Evolutionary conservation across 1,140 invertebrate genomes (phyloP).

Genomic region (Hyposmocoma kahamanoa): DNA sequence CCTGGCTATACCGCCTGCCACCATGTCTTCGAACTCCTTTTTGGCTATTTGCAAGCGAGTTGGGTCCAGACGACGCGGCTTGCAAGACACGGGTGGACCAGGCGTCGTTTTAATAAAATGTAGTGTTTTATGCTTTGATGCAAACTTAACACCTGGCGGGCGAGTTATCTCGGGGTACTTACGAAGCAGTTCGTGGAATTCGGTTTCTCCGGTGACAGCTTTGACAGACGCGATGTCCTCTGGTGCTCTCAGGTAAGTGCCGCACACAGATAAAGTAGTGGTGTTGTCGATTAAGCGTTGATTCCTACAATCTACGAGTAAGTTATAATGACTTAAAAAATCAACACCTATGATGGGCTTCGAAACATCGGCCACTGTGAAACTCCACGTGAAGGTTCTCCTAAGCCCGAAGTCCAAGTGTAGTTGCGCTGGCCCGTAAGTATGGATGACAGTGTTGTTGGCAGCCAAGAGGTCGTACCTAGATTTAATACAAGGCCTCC

Average conservation of each 20-base stretch:
- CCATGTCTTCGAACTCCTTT: constrained; percentile 43
- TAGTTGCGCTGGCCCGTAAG: constrained; percentile 35
- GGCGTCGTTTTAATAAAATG: constrained; percentile 23
- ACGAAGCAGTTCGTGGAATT: constrained; percentile 16
- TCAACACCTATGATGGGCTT: constrained; percentile 49
- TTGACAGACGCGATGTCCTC: constrained; percentile 20
- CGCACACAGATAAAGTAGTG: constrained; percentile 16
- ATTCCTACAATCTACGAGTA: constrained; percentile 36
- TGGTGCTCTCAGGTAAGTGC: neutral
- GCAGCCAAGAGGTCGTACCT: constrained; percentile 27
- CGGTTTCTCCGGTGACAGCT: constrained; percentile 12
- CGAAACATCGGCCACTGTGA: constrained; percentile 52
- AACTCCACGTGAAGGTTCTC: constrained; percentile 45
- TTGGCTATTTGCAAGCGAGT: constrained; percentile 36
- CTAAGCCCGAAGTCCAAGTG: constrained; percentile 39
- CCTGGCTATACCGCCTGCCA: constrained; percentile 25
- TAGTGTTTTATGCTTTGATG: constrained; percentile 17
- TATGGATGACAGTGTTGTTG: constrained; percentile 32
- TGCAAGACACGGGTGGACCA: constrained; percentile 43
- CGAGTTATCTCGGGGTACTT: constrained; percentile 21
- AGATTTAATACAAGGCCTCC: constrained; percentile 10
- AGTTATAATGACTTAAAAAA: constrained; percentile 34
- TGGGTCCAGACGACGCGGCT: constrained; percentile 44
- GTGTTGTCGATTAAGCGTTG: constrained; percentile 22
- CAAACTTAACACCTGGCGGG: constrained; percentile 16